These are phyloP conservation scores for Pollenia angustigena DNA, from an alignment of 2,888 invertebrate genomes.

Conservation along the genomic window DNA sequence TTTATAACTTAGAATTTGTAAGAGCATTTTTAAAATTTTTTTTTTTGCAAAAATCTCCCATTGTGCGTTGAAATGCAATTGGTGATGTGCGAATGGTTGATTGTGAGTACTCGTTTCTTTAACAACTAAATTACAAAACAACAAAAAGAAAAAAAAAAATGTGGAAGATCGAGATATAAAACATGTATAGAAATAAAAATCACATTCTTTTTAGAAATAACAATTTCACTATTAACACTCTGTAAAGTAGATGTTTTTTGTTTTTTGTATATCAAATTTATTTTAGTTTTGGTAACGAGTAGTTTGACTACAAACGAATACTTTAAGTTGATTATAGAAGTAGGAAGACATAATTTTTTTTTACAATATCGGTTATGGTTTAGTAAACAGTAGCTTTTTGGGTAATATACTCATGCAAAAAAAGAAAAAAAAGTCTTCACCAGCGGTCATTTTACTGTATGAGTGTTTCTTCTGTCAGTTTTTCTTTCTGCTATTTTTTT, in stretches of 20 bases:
- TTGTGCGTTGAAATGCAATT: constrained; percentile 38
- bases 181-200: constrained; percentile 57
- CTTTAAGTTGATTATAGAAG: constrained; percentile 8
- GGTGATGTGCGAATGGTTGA: constrained; percentile 45
- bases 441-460: constrained; percentile 54
- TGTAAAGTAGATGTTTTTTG: constrained; percentile 42
- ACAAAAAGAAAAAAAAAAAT: constrained; percentile 2
- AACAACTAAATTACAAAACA: constrained; percentile 33
- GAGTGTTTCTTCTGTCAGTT: constrained; percentile 16
- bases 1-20: too few species aligned
- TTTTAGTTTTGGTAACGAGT: constrained; percentile 49
- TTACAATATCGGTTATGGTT: constrained; percentile 69
- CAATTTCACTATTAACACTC: constrained; percentile 72
- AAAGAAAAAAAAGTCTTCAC: constrained; percentile 3
- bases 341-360: constrained; percentile 52
- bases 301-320: constrained; percentile 20
- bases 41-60: too few species aligned
- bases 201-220: constrained; percentile 67
- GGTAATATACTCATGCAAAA: constrained; percentile 30
- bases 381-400: constrained; percentile 70
- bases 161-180: constrained; percentile 53
- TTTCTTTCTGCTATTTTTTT: constrained; percentile 52
- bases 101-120: constrained; percentile 60
- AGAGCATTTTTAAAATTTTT: too few species aligned
- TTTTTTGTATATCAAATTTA: constrained; percentile 27